Evolutionary conservation across 1,140 invertebrate species (phyloP), one percentile per base, ranked within the genome.

Genomic region (Apocrypta bakeri): DNA sequence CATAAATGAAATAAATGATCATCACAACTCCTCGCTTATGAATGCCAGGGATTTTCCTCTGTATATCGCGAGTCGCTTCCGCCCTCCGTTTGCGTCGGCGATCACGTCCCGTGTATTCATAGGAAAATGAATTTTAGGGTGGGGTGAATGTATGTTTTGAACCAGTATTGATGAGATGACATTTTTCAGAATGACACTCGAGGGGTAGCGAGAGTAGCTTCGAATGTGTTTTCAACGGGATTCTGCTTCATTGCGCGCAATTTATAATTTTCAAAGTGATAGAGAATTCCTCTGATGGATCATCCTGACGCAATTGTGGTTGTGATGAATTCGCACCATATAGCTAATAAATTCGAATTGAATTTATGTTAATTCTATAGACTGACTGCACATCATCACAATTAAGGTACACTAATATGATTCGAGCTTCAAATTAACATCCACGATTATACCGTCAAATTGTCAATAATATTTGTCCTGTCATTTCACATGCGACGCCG

Each of bases 161-260:
- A 37, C 3, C 11, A 9, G 75, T 56, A 81, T 81, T 82, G 73
- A 82, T 76, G 80, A 8, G 37, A 21, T 4, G 73, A 12, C 37
- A 76, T 77, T 82, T 77, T 71, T 82, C 80, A 69, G 29, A n/a
- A 12, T n/a, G 24, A 33, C 74, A 17, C 27, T 56, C 63, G 64
- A 64, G 33, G 75, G 63, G 27, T 9, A 24, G 61, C 31, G 61
- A 66, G 63, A 29, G 25, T 66, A 25, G 25, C 24, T 6, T 27
- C 31, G 42, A 7, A 14, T 48, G n/a, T n/a, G 48, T 29, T 40
- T 66, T 79, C 66, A 68, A 40, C 29, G 76, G 14, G 25, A 40
- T 56, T 1, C 42, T 21, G 48, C 21, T 61, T 82, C 71, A 71
- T 82, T 76, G 73, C 80, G 40, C 4, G 73, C 8, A 17, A 82